Evolutionary conservation across 2,888 invertebrate genomes (phyloP).

Genomic region (Heliconius charithonia): DNA sequence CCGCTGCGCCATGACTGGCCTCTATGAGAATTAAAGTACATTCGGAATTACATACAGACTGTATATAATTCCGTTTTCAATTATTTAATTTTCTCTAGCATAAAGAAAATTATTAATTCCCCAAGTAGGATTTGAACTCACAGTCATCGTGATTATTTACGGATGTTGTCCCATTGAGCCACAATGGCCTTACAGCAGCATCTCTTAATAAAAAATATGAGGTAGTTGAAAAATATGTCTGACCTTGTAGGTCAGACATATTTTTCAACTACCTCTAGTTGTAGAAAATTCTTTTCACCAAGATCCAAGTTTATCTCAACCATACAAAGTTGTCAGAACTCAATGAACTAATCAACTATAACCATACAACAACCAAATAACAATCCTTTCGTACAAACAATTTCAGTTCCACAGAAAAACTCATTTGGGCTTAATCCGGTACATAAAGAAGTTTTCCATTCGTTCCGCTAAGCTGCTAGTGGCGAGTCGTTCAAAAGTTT

Average conservation of each 20-base stretch:
- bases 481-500: slow-evolving; percentile 37
- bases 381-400: slow-evolving; percentile 49
- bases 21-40: too few species aligned
- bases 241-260: background rate
- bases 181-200: background rate
- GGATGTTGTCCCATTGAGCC: accelerated
- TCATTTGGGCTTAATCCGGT: slow-evolving; percentile 66
- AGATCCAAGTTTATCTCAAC: background rate
- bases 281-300: background rate
- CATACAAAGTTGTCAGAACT: background rate
- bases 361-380: slow-evolving; percentile 34
- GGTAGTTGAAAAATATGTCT: too few species aligned
- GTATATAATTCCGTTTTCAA: too few species aligned
- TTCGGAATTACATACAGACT: too few species aligned
- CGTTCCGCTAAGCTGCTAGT: slow-evolving; percentile 53
- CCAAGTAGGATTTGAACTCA: background rate
- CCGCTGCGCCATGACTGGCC: too few species aligned
- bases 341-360: slow-evolving; percentile 27
- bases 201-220: too few species aligned
- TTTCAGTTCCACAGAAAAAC: slow-evolving; percentile 60
- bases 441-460: slow-evolving; percentile 59
- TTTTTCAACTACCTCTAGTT: background rate
- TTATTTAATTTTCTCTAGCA: too few species aligned
- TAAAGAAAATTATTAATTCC: too few species aligned
- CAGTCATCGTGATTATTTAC: background rate